These are phyloP conservation scores for Dilophus febrilis DNA, from an alignment of 2,888 invertebrate genomes.

Conservation along the genomic window DNA sequence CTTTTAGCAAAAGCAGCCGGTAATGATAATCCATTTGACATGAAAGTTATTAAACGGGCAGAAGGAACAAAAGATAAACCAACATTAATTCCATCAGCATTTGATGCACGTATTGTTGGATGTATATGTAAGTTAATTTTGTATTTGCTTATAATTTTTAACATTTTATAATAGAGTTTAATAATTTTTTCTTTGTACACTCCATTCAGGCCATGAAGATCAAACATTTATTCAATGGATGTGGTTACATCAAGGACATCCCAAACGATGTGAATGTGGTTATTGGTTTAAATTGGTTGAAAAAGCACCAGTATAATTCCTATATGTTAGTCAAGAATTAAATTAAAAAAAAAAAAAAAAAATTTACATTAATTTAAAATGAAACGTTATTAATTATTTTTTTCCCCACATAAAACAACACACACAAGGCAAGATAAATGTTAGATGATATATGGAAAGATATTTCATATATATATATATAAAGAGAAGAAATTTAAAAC, in stretches of 20 bases:
- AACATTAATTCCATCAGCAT: slow-evolving; percentile 79
- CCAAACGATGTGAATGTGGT: slow-evolving; percentile 89
- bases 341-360: background rate
- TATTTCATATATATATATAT: too few relatives aligned
- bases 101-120: slow-evolving; percentile 78
- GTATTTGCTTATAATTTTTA: background rate
- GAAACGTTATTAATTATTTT: too few relatives aligned
- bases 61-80: slow-evolving; percentile 72
- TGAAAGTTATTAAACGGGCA: slow-evolving; percentile 66
- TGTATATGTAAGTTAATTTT: slow-evolving; percentile 61
- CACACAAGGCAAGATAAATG: too few relatives aligned
- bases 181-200: slow-evolving; percentile 19
- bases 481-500: too few relatives aligned
- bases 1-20: slow-evolving; percentile 71
- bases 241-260: slow-evolving; percentile 80
- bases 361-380: background rate
- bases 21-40: slow-evolving; percentile 72
- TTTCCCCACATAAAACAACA: too few relatives aligned
- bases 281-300: slow-evolving; percentile 88
- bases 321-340: background rate
- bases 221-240: slow-evolving; percentile 81
- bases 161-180: background rate
- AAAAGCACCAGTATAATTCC: slow-evolving; percentile 47
- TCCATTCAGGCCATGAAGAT: slow-evolving; percentile 74
- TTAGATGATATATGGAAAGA: too few relatives aligned